Conservation (phyloP, 2,113 vertebrate species). For the Lipotes vexillifer region DNA sequence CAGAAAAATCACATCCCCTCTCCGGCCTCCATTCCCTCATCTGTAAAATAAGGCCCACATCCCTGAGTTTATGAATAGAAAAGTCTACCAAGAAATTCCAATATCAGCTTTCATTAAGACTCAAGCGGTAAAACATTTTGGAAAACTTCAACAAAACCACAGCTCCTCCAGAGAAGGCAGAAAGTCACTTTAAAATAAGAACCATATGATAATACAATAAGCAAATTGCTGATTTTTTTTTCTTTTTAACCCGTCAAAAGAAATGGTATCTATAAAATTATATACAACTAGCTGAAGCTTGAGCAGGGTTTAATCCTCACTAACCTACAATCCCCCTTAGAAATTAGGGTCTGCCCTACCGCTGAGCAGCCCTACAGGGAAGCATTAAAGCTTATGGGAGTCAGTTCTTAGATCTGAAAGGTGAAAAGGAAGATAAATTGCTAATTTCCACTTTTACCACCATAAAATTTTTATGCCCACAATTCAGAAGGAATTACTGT, state of each 20-base stretch:
- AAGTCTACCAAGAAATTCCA: conserved; percentile 54
- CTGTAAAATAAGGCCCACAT: neutral
- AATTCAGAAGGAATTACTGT: neutral
- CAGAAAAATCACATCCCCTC: neutral
- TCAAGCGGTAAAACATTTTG: neutral
- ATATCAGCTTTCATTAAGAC: conserved; percentile 41
- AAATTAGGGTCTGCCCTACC: neutral
- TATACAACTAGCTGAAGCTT: neutral
- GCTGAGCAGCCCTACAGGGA: neutral
- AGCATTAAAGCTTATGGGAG: neutral
- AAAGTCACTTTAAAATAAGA: conserved; percentile 19
- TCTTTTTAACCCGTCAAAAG: neutral
- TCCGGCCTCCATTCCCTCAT: neutral
- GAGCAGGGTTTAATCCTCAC: neutral
- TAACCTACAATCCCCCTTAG: neutral
- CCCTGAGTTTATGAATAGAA: neutral
- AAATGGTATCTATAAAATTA: neutral
- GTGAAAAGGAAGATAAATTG: neutral
- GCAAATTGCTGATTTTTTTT: neutral
- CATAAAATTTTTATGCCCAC: neutral
- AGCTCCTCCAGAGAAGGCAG: neutral
- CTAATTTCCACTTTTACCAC: neutral
- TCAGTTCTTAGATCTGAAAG: neutral
- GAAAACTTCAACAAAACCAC: conserved; percentile 37
- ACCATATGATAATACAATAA: neutral